These are phyloP conservation scores for Buphagus erythrorhynchus DNA, from an alignment of 2,797 vertebrate species.

Conservation along the genomic window DNA sequence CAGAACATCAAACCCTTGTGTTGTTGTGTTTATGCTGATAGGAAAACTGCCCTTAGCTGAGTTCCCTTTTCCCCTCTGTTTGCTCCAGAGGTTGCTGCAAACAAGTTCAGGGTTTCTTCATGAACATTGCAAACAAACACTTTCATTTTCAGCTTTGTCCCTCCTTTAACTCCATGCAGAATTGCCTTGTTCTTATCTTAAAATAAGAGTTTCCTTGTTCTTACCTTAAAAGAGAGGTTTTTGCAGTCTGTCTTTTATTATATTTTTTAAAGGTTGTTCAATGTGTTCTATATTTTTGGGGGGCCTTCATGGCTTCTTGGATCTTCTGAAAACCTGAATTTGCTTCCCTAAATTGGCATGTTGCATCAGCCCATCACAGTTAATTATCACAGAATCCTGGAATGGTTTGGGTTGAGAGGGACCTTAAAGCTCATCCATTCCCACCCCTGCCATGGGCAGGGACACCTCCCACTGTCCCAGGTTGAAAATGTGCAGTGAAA, in stretches of 20 bases:
- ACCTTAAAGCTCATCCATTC: neutral
- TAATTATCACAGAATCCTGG: neutral
- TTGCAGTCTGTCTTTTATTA: neutral
- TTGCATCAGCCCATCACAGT: neutral
- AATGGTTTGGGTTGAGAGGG: neutral
- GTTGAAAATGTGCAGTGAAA: neutral
- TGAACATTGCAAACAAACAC: neutral
- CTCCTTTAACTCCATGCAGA: neutral
- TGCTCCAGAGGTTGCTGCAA: neutral
- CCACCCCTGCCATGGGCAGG: neutral
- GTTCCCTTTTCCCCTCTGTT: neutral
- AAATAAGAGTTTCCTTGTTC: neutral
- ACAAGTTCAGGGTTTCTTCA: neutral
- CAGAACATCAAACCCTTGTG: fast-evolving
- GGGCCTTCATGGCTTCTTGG: neutral
- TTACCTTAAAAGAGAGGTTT: neutral
- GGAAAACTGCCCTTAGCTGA: neutral
- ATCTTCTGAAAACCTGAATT: neutral
- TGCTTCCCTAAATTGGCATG: neutral
- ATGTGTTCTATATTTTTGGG: neutral
- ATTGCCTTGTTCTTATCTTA: neutral
- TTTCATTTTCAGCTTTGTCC: neutral
- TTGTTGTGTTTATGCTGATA: neutral
- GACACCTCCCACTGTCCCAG: neutral
- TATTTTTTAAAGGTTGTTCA: neutral